These are phyloP conservation scores for Lycorma delicatula DNA, from an alignment of 1,140 invertebrate species.

Conservation along the genomic window DNA sequence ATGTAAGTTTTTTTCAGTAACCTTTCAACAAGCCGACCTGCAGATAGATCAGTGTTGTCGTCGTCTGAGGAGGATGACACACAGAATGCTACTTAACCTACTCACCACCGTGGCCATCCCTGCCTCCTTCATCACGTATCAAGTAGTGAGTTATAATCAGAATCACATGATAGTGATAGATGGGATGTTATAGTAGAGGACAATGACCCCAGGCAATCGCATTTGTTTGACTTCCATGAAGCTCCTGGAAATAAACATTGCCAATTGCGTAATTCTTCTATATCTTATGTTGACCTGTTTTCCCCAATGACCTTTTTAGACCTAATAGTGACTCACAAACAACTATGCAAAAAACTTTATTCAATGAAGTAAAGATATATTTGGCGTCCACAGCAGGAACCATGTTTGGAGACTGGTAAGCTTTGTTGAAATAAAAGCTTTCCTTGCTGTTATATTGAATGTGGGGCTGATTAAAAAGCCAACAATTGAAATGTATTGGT, in stretches of 20 bases:
- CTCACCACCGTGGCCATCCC: too few species aligned
- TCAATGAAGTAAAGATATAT: too few species aligned
- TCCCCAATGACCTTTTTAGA: neutral
- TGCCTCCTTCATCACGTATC: too few species aligned
- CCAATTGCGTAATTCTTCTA: neutral
- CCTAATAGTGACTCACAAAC: neutral
- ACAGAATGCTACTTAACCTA: too few species aligned
- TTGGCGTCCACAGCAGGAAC: neutral
- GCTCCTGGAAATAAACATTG: neutral
- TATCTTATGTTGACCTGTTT: neutral
- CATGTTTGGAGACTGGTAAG: slow-evolving; percentile 1
- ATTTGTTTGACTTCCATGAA: neutral
- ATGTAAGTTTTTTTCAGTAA: too few species aligned
- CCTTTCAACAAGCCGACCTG: too few species aligned
- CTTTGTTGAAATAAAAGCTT: slow-evolving; percentile 7
- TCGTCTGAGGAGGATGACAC: neutral
- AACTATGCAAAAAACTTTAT: slow-evolving; percentile 4
- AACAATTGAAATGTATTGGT: slow-evolving; percentile 5
- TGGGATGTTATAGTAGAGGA: neutral
- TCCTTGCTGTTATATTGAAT: slow-evolving; percentile 8
- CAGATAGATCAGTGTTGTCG: neutral
- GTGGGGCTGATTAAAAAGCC: slow-evolving; percentile 8
- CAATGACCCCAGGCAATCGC: neutral
- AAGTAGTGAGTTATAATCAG: too few species aligned
- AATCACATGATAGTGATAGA: neutral